Conservation (phyloP, 1,140 invertebrate species). For the Metopolophium dirhodum region DNA sequence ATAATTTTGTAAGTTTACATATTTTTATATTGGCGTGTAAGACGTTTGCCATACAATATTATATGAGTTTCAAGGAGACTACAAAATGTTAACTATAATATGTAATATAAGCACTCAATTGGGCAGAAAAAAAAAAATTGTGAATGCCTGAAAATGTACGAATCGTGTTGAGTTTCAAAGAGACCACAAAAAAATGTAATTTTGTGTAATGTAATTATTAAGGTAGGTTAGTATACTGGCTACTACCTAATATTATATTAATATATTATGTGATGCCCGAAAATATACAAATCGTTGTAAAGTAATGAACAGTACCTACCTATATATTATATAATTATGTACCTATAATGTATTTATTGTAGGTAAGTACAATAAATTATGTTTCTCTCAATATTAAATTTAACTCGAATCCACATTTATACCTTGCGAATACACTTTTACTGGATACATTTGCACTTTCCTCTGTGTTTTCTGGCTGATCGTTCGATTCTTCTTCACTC, state of each 20-base stretch:
- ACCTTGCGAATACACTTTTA: background rate
- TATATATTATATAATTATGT: too few relatives aligned
- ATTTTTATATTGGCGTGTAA: background rate
- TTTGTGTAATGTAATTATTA: too few relatives aligned
- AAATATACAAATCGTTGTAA: background rate
- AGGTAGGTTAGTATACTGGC: too few relatives aligned
- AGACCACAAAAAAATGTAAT: background rate
- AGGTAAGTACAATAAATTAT: background rate
- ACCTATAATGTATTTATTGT: background rate
- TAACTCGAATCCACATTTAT: background rate
- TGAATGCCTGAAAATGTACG: too few relatives aligned
- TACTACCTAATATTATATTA: too few relatives aligned
- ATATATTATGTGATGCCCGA: background rate
- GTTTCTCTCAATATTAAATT: background rate
- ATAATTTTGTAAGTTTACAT: too few relatives aligned
- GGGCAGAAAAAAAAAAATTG: too few relatives aligned
- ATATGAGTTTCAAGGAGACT: background rate
- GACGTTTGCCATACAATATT: background rate
- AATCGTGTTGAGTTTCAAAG: background rate
- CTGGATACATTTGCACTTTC: background rate
- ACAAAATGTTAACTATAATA: background rate
- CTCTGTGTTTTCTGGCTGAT: background rate
- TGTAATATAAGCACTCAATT: background rate
- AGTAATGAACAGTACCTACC: background rate
- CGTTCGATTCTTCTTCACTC: background rate